Evolutionary conservation across 2,797 vertebrate species (phyloP).

Genomic region (Hypotaenidia okinawae): DNA sequence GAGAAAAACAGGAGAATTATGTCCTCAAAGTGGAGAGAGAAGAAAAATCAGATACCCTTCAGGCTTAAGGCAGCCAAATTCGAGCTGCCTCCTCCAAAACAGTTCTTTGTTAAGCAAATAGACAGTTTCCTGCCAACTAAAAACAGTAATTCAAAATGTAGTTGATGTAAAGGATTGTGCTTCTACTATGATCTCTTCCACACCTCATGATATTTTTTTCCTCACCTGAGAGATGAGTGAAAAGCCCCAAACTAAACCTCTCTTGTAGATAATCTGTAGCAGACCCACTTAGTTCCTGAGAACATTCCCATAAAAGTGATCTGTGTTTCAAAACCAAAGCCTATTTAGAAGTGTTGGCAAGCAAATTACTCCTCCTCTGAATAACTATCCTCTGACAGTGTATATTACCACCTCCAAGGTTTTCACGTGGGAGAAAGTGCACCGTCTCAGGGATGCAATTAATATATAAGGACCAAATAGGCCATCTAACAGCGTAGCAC

Average conservation of each 20-base stretch:
- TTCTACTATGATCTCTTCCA: not conserved
- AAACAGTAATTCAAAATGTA: not conserved
- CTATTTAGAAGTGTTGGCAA: not conserved
- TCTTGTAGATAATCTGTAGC: not conserved
- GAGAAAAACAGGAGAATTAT: slow-evolving; percentile 19
- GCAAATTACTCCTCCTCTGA: not conserved
- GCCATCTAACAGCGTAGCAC: not conserved
- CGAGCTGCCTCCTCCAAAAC: not conserved
- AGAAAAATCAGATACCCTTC: slow-evolving; percentile 10
- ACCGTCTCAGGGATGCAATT: not conserved
- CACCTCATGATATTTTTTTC: not conserved
- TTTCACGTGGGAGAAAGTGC: not conserved
- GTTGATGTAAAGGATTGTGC: not conserved
- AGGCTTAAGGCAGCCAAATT: not conserved
- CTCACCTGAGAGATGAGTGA: not conserved
- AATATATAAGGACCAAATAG: not conserved
- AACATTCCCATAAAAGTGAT: not conserved
- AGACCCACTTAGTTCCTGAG: not conserved
- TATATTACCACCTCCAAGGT: not conserved
- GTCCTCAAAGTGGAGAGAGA: not conserved
- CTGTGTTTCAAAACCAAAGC: not conserved
- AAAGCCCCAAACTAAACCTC: not conserved
- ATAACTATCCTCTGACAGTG: not conserved
- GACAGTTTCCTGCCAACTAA: not conserved
- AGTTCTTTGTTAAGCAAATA: not conserved